Base-by-base conservation (phyloP, 2,797 vertebrate genomes). In the Leptodactylus fallax region DNA sequence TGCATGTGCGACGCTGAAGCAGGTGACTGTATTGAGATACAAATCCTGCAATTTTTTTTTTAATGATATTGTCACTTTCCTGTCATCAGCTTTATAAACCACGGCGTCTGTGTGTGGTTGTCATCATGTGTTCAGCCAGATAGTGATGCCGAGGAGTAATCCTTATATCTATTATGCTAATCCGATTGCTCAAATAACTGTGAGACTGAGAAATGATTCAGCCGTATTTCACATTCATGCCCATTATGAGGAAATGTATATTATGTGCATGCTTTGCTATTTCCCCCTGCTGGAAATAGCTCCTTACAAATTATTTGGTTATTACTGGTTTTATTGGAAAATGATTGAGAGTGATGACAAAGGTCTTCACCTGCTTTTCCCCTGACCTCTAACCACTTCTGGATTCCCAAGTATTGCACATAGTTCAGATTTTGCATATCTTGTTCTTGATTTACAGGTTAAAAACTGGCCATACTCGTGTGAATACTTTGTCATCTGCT, bases 41-140 rank as follows among this genome's bases (percentile, higher is more conserved):
- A 36, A 36, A 4, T 36, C 36, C 36, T 36, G 36, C 36, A 36
- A 36, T 36, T 4, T 36, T 36, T 36, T 36, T 4, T 36, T 36
- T 36, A 36, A 36, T 36, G 36, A 36, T 36, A 36, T 36, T 36
- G 36, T 36, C 36, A 36, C 36, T 36, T 36, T 36, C 36, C 36
- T 36, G 36, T 36, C 36, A 4, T 36, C 36, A 36, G 36, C 36
- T 36, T 36, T 36, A 36, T 36, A 36, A 36, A 36, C 36, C 36
- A 4, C 36, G 36, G 4, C 36, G 36, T 36, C 36, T 36, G 2
- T 36, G 1, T 36, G 36, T 56, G n/a, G 16, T 27, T 83, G 63
- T 80, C 11, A 80, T 83, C 61, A 9, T 69, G 36, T 25, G 25
- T 81, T 81, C 45, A 71, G 81, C 81, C 81, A 71, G 67, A 83